Base-by-base conservation (phyloP, 2,888 invertebrate genomes). In the Mantis religiosa region DNA sequence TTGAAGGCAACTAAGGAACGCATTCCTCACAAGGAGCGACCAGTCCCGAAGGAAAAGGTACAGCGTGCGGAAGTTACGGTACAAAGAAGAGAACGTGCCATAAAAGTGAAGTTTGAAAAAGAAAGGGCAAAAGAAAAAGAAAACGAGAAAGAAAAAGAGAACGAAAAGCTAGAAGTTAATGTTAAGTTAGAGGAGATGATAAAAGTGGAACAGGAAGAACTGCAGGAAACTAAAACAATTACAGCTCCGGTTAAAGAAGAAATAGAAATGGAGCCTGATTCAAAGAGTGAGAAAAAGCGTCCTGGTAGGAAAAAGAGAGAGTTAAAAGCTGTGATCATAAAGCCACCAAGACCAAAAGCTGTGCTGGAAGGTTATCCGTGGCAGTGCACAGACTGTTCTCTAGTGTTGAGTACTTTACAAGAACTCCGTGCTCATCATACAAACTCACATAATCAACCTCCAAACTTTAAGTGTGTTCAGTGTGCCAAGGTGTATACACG, bases 401-500 rank as follows among this genome's bases (percentile, higher is more conserved):
- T 90, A 47, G 89, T 89, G 87, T 84, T 89, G 83, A 81, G 90
- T 82, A 88, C 91, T 15, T 83, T 91, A 54, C 89, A 90, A 87
- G 91, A 91, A 15, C 90, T 91, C 20, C 90, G 90, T 85, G 87
- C 89, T 25, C 92, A 92, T 88, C 91, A 92, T 89, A 91, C 91
- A 86, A 91, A 54, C 41, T 41, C 82, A 47, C 92, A 92, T 88
- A 90, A 91, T 47, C 91, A 91, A 83, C 90, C 90, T 8, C 91
- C 92, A 20, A 90, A 91, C 89, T 92, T 91, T 88, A 91, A 91
- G 87, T 92, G 92, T 89, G 90, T 90, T 9, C 89, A 90, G 54
- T 92, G 92, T 89, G 89, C 90, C 28, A 92, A 92, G 90, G 91
- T 91, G 9, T 92, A 92, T 87, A 91, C 90, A 27, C 90, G 91